Evolutionary conservation across 92 coral and sea anemone species (phyloP).

Genomic region (Porites cylindrica): DNA sequence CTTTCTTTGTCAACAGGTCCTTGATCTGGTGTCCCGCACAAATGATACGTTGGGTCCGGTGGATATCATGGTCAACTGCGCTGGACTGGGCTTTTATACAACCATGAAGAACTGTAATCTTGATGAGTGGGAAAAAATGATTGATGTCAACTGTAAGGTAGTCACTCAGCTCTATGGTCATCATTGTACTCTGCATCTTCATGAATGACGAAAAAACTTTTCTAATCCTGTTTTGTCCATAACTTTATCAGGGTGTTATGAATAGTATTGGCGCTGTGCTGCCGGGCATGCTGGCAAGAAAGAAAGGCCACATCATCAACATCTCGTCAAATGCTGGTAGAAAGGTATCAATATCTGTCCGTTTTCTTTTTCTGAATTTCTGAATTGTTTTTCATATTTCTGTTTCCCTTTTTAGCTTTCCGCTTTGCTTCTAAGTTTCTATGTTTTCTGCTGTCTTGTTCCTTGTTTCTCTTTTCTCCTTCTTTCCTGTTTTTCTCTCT

Average conservation of each 20-base stretch:
- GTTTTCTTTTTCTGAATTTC: too few relatives aligned
- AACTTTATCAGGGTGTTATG: constrained; percentile 70
- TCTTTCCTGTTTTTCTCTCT: too few relatives aligned
- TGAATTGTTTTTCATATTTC: too few relatives aligned
- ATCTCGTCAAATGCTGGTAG: constrained; percentile 87
- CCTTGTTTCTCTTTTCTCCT: too few relatives aligned
- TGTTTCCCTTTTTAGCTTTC: too few relatives aligned
- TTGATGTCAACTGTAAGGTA: constrained; percentile 90
- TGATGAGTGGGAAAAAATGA: constrained; percentile 85
- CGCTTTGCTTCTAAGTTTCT: too few relatives aligned
- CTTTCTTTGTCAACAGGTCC: constrained; percentile 7
- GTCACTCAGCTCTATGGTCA: neutral
- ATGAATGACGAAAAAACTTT: neutral
- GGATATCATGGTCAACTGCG: constrained; percentile 78
- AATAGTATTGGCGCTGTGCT: constrained; percentile 82
- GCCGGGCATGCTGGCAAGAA: constrained; percentile 85
- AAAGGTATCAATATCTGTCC: constrained; percentile 54
- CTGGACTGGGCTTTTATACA: constrained; percentile 80
- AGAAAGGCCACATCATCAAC: constrained; percentile 84
- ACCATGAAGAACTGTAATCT: constrained; percentile 74
- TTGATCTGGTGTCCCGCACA: constrained; percentile 45
- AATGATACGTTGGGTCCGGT: constrained; percentile 83
- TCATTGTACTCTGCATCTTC: neutral
- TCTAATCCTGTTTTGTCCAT: neutral
- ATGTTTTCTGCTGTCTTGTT: too few relatives aligned